Conservation (phyloP, 2,888 invertebrate species). For the Myopa testacea region DNA sequence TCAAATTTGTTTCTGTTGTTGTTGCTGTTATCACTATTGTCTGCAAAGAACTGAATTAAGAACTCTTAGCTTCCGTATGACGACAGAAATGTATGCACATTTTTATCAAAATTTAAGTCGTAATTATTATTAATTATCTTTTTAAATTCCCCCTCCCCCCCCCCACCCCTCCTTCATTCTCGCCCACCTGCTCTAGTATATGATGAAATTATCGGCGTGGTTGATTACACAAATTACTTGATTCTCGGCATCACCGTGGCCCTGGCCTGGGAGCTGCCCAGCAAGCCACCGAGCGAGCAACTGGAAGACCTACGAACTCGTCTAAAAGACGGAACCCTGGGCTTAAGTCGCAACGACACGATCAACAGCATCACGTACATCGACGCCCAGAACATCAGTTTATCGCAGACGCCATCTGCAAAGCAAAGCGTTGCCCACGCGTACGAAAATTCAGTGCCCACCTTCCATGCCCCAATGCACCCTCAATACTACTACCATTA, state of each 20-base stretch:
- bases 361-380: conserved; percentile 56
- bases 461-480: conserved; percentile 57
- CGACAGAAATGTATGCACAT: too few relatives aligned
- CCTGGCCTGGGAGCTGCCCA: conserved; percentile 81
- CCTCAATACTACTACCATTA: conserved; percentile 46
- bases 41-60: too few relatives aligned
- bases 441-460: conserved; percentile 10
- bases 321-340: conserved; percentile 61
- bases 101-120: too few relatives aligned
- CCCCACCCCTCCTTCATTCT: too few relatives aligned
- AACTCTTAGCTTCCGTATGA: too few relatives aligned
- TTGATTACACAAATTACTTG: conserved; percentile 69
- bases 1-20: conserved; percentile 1
- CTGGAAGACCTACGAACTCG: conserved; percentile 58
- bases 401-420: conserved; percentile 25
- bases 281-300: conserved; percentile 70
- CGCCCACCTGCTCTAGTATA: conserved; percentile 53
- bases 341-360: conserved; percentile 60
- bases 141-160: not conserved
- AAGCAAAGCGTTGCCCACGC: conserved; percentile 8
- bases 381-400: conserved; percentile 23
- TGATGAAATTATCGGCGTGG: conserved; percentile 66
- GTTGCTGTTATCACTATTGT: not conserved
- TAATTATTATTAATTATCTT: too few relatives aligned
- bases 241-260: conserved; percentile 81